A percentile compares a stretch with the other conserved stretches of the same genome.
phyloP scores from a whole-genome alignment of 1,140 invertebrate species.

The Bombus sibiricus region DNA sequence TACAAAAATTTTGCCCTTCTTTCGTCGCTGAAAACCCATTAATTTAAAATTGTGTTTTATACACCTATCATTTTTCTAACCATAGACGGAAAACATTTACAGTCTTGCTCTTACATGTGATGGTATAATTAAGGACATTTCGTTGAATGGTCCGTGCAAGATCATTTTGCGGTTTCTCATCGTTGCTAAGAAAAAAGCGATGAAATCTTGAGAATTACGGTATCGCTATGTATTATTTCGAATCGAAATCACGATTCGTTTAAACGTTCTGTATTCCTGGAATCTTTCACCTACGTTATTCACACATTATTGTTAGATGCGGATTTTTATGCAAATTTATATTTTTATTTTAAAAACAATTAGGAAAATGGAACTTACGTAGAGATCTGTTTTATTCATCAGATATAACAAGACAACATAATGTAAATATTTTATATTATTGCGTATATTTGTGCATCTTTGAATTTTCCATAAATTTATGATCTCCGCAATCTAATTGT shows the following conservation, averaged over 20 bases:
- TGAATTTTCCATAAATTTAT: background rate
- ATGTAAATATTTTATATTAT: no score
- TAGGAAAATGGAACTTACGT: background rate
- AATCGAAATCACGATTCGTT: background rate
- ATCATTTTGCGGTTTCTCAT: constrained; percentile 28
- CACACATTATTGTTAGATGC: background rate
- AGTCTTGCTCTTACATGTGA: background rate
- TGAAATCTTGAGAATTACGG: background rate
- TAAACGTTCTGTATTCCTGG: background rate
- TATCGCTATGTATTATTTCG: no score
- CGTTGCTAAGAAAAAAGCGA: background rate
- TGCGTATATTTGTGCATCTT: background rate
- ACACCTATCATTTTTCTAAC: constrained; percentile 33
- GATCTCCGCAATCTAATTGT: background rate
- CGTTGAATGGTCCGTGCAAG: background rate
- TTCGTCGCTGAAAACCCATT: constrained; percentile 43
- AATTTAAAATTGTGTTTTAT: background rate
- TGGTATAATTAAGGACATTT: constrained; percentile 13
- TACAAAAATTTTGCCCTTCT: constrained; percentile 45
- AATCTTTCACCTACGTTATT: background rate
- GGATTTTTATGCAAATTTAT: background rate
- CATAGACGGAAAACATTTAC: constrained; percentile 3
- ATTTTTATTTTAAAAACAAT: background rate
- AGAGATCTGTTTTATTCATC: background rate
- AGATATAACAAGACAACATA: background rate